Conservation (phyloP, 1,140 invertebrate species). For the Globodera ellingtonae region DNA sequence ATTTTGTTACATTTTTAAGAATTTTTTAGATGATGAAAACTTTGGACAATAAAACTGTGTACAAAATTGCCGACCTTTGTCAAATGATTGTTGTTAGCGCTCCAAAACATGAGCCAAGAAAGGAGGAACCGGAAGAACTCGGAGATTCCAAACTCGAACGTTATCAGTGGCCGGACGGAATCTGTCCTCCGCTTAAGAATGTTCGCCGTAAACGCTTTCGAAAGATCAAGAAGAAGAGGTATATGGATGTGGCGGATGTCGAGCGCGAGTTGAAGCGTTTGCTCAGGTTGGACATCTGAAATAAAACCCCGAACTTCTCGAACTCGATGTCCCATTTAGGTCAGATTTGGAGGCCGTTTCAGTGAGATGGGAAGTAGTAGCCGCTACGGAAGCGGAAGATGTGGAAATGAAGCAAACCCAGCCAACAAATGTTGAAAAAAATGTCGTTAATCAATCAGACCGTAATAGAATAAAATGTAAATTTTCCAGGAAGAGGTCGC, state of each 20-base stretch:
- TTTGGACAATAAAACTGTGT: slow-evolving; percentile 60
- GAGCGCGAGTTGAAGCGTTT: slow-evolving; percentile 61
- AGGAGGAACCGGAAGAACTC: slow-evolving; percentile 21
- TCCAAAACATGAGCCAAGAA: slow-evolving; percentile 21
- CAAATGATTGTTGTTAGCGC: slow-evolving; percentile 55
- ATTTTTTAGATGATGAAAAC: slow-evolving; percentile 58
- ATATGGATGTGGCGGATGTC: slow-evolving; percentile 62
- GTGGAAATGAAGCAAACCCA: slow-evolving; percentile 17
- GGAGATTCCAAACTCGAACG: slow-evolving; percentile 26
- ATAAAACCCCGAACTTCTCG: not conserved
- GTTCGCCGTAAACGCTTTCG: slow-evolving; percentile 55
- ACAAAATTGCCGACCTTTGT: slow-evolving; percentile 59
- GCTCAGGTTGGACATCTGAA: slow-evolving; percentile 35
- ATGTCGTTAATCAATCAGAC: not conserved
- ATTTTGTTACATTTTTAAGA: slow-evolving; percentile 3
- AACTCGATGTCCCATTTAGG: slow-evolving; percentile 29
- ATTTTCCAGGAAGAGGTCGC: not conserved
- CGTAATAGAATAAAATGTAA: not conserved
- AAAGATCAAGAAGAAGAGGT: slow-evolving; percentile 65
- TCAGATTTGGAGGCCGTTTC: slow-evolving; percentile 57
- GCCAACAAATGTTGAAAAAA: not conserved
- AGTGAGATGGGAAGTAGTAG: slow-evolving; percentile 58
- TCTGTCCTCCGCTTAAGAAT: slow-evolving; percentile 59
- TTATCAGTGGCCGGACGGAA: slow-evolving; percentile 59
- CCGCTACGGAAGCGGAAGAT: slow-evolving; percentile 42